These are phyloP conservation scores for Atopsyche davidsoni DNA, from an alignment of 1,140 invertebrate species.

Conservation along the genomic window DNA sequence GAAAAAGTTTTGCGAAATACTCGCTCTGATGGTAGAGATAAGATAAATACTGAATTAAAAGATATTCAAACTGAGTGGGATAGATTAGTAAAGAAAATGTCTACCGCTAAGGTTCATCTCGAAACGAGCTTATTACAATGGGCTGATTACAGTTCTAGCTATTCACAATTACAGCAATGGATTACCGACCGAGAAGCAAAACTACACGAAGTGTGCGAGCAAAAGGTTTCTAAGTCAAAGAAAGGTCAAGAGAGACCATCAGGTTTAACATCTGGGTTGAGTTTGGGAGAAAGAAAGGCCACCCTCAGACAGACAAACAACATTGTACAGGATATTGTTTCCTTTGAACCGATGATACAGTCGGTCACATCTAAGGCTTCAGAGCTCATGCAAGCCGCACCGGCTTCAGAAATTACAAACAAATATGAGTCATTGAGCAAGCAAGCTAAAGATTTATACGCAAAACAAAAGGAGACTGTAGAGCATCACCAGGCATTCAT, in stretches of 20 bases:
- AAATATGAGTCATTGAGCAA: constrained; percentile 87
- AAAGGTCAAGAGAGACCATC: constrained; percentile 57
- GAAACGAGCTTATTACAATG: constrained; percentile 89
- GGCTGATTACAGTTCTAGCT: constrained; percentile 92
- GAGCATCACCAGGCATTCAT: constrained; percentile 86
- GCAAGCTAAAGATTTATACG: constrained; percentile 82
- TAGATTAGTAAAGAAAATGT: constrained; percentile 83
- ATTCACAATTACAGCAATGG: constrained; percentile 88
- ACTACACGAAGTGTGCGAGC: constrained; percentile 86
- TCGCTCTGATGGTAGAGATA: constrained; percentile 81
- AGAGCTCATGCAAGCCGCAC: constrained; percentile 77
- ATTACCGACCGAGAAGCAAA: constrained; percentile 91
- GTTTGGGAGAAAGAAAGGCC: constrained; percentile 78
- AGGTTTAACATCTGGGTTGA: constrained; percentile 67
- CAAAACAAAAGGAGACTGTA: constrained; percentile 85
- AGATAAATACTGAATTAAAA: constrained; percentile 81
- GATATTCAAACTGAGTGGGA: constrained; percentile 92
- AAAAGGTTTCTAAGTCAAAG: constrained; percentile 72
- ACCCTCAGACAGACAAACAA: constrained; percentile 86
- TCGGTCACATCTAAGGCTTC: constrained; percentile 87
- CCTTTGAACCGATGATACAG: constrained; percentile 92
- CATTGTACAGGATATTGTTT: constrained; percentile 90
- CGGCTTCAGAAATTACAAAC: constrained; percentile 80
- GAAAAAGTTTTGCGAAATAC: constrained; percentile 87
- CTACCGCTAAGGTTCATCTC: constrained; percentile 84